Evolutionary conservation across 2,113 vertebrate genomes (phyloP).

Genomic region (Tychaedon coryphoeus): DNA sequence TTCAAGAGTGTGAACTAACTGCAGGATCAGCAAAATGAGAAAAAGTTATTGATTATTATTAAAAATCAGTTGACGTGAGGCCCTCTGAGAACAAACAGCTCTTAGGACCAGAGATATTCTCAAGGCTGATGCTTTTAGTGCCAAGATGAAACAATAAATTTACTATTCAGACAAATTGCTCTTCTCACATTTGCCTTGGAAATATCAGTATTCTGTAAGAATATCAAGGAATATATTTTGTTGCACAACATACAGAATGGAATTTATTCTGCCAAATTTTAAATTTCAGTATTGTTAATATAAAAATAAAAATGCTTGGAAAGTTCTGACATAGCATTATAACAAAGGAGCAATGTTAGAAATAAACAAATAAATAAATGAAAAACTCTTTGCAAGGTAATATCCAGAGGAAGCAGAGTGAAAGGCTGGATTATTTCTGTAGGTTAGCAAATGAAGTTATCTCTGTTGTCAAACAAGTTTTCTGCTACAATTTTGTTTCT

Average conservation of each 20-base stretch:
- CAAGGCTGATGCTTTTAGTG: neutral
- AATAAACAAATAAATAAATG: neutral
- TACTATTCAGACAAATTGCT: conserved; percentile 31
- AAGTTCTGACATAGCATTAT: neutral
- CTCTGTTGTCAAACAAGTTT: neutral
- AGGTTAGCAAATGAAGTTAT: neutral
- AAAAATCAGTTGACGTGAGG: conserved; percentile 48
- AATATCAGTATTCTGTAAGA: neutral
- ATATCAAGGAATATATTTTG: neutral
- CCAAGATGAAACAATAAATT: conserved; percentile 33
- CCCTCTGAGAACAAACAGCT: conserved; percentile 18
- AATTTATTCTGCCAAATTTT: neutral
- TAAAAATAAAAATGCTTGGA: neutral
- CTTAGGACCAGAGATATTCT: neutral
- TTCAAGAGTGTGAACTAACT: neutral
- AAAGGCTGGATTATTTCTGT: neutral
- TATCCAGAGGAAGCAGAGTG: neutral
- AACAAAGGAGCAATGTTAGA: neutral
- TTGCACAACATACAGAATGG: neutral
- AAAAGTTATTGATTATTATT: conserved; percentile 33
- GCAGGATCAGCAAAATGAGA: conserved; percentile 20
- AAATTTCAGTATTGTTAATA: neutral
- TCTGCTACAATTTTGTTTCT: neutral
- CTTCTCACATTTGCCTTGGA: conserved; percentile 20
- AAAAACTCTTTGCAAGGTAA: neutral